A percentile compares a stretch with the other conserved stretches of the same genome.
phyloP scores from a whole-genome alignment of 1,140 invertebrate genomes.

The Drosophila athabasca region DNA sequence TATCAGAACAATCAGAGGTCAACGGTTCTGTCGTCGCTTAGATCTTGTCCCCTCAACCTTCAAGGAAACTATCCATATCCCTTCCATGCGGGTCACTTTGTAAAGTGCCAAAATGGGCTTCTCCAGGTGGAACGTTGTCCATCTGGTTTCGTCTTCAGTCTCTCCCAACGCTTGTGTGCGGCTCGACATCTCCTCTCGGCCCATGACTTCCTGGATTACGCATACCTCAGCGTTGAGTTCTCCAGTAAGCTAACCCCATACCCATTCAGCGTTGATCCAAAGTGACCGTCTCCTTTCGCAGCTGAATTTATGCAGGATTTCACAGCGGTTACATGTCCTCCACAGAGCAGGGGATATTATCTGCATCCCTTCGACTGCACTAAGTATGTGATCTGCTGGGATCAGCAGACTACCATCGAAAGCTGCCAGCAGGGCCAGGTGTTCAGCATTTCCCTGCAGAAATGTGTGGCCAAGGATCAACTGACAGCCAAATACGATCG shows the following conservation, averaged over 20 bases:
- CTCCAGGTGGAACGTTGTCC: constrained; percentile 60
- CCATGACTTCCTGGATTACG: constrained; percentile 63
- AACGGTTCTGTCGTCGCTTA: constrained; percentile 29
- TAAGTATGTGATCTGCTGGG: constrained; percentile 87
- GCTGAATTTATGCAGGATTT: constrained; percentile 50
- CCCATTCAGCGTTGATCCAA: constrained; percentile 1
- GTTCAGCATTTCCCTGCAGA: constrained; percentile 63
- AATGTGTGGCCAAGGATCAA: constrained; percentile 52
- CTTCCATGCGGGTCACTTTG: constrained; percentile 66
- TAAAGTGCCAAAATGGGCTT: constrained; percentile 57
- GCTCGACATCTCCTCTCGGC: constrained; percentile 17
- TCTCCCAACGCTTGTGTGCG: constrained; percentile 45
- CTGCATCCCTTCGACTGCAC: constrained; percentile 87
- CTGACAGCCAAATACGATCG: constrained; percentile 53
- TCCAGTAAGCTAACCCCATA: constrained; percentile 45
- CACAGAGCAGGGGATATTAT: constrained; percentile 83
- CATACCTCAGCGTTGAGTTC: constrained; percentile 51
- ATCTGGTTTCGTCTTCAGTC: constrained; percentile 52
- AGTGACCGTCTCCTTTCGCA: constrained; percentile 12
- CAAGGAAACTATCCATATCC: constrained; percentile 63
- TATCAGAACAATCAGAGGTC: constrained; percentile 20
- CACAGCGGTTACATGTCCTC: constrained; percentile 59
- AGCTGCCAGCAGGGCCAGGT: constrained; percentile 84
- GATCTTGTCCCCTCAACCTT: constrained; percentile 46
- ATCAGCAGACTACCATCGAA: constrained; percentile 86